Evolutionary conservation across 37 sponge, comb jelly and placozoan species (phyloP).

Genomic region (Theonella swinhoei): DNA sequence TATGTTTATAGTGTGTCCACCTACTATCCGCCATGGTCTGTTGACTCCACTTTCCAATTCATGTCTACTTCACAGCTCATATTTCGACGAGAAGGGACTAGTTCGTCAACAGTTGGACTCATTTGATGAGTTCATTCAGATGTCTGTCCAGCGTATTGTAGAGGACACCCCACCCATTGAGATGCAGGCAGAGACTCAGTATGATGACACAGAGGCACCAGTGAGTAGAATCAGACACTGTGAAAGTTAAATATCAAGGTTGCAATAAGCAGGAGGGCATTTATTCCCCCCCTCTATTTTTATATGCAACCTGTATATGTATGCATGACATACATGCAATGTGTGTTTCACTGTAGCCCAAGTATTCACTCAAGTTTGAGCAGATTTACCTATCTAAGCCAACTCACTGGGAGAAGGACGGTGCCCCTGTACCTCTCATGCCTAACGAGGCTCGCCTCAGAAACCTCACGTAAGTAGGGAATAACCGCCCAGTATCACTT

Average conservation of each 20-base stretch:
- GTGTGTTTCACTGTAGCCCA: slow-evolving; percentile 55
- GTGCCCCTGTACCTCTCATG: slow-evolving; percentile 92
- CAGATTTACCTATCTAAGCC: slow-evolving; percentile 99
- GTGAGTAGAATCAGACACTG: slow-evolving; percentile 24
- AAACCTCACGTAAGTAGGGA: slow-evolving; percentile 85
- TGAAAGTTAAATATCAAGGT: too few relatives aligned
- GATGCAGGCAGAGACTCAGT: slow-evolving; percentile 92
- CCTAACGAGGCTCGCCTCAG: slow-evolving; percentile 98
- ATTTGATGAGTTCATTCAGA: slow-evolving; percentile 99
- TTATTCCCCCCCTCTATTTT: too few relatives aligned
- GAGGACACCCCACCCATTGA: slow-evolving; percentile 97
- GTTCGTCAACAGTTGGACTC: slow-evolving; percentile 99
- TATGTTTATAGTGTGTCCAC: not conserved
- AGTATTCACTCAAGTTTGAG: slow-evolving; percentile 97
- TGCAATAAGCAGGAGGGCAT: too few relatives aligned
- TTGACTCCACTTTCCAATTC: too few relatives aligned
- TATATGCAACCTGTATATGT: too few relatives aligned
- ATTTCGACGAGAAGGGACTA: slow-evolving; percentile 99
- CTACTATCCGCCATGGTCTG: not conserved
- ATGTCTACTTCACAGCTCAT: slow-evolving; percentile 77
- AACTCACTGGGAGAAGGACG: slow-evolving; percentile 99
- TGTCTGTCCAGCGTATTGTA: slow-evolving; percentile 99
- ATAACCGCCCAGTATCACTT: not conserved
- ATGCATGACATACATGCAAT: too few relatives aligned
- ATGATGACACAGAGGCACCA: slow-evolving; percentile 71